Conservation (phyloP, 1,140 invertebrate species). For the Leucophenga varia region DNA sequence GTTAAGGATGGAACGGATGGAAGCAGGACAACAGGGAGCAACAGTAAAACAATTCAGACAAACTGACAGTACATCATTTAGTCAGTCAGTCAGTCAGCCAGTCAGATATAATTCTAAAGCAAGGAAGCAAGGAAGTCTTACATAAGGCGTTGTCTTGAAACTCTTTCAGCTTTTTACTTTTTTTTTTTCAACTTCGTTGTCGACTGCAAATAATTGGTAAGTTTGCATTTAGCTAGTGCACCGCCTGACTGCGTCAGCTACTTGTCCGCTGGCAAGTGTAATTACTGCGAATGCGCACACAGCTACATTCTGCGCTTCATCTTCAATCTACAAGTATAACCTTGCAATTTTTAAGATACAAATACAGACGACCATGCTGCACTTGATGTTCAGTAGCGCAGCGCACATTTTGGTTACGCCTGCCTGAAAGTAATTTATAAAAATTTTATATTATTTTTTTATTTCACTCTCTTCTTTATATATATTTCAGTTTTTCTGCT, state of each 20-base stretch:
- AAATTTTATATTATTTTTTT: too few relatives aligned
- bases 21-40: constrained; percentile 7
- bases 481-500: constrained; percentile 20
- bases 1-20: constrained; percentile 1
- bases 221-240: too few relatives aligned
- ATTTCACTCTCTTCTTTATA: constrained; percentile 52
- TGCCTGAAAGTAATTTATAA: too few relatives aligned
- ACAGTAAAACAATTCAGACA: constrained; percentile 24
- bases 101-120: constrained; percentile 45
- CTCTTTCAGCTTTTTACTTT: too few relatives aligned
- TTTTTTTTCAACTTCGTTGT: too few relatives aligned
- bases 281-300: constrained; percentile 53
- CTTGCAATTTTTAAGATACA: too few relatives aligned
- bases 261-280: constrained; percentile 53
- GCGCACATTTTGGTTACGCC: constrained; percentile 53
- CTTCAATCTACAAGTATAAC: too few relatives aligned
- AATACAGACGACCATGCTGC: too few relatives aligned
- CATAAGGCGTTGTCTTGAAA: too few relatives aligned
- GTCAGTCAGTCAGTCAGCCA: constrained; percentile 35
- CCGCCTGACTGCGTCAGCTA: neutral
- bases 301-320: too few relatives aligned
- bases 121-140: too few relatives aligned
- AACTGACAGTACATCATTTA: constrained; percentile 50
- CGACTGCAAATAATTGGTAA: too few relatives aligned
- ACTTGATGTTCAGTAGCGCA: constrained; percentile 50